Base-by-base conservation (phyloP, 2,113 vertebrate species). In the Galbula dea region DNA sequence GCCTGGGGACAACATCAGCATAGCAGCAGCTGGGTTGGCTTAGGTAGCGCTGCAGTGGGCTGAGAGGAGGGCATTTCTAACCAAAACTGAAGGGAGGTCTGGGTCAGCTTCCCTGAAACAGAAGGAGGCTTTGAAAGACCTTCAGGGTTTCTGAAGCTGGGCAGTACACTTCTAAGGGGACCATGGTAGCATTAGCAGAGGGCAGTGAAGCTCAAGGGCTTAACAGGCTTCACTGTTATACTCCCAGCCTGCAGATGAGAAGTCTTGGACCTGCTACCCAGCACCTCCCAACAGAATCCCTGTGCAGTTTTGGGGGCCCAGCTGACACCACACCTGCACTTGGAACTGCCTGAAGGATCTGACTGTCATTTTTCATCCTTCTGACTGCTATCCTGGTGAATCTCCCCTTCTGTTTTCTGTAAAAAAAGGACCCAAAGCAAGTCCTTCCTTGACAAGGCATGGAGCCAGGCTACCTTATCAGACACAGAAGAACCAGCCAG, bases 381-480 rank as follows among this genome's bases (percentile, higher is more conserved):
- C 57, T 79, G 63, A 54, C 34, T 54, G 27, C 45, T 71, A 8
- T 76, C 20, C 30, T 54, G 29, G 66, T 57, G 37, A 65, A 32
- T 73, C 4, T 61, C 10, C 11, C 14, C 68, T n/a, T 63, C 39
- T 2, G 2, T 46, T 91, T 94, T 54, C 91, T 79, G 62, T 92
- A 29, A 92, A 89, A 55, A 88, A 81, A 78, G 21, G 52, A 84
- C 57, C 39, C 62, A 48, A 59, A 74, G 52, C n/a, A 82, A 86
- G 43, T 46, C 54, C 46, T 51, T 79, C 85, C 71, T 63, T 58
- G 69, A 36, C 83, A 85, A 46, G 87, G 67, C 93, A 69, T 12
- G 30, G 21, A 77, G 83, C 59, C 93, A 95, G 52, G 15, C 39
- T 69, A 41, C 6, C 34, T 96, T 93, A 93, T 95, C 88, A 95